Evolutionary conservation across 2,888 invertebrate species (phyloP).

Genomic region (Polydesmus complanatus): DNA sequence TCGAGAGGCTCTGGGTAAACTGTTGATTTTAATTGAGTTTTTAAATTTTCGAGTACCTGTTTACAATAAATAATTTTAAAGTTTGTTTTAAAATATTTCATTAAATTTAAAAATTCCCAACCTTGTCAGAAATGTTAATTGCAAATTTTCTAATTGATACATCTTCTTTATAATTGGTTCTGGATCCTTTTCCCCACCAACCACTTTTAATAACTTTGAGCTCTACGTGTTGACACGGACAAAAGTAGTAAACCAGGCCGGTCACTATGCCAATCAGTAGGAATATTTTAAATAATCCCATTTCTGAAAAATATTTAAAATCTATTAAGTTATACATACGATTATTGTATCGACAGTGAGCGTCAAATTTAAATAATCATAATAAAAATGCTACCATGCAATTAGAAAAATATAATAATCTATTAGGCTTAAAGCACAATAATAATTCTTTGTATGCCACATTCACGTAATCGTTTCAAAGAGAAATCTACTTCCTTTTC

Average conservation of each 20-base stretch:
- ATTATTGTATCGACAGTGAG: no score
- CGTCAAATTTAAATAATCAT: no score
- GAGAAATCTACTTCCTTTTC: no score
- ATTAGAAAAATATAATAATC: no score
- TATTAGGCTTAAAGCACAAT: no score
- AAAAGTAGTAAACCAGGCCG: neutral
- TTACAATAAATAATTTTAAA: neutral
- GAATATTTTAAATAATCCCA: neutral
- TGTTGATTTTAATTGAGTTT: slow-evolving; percentile 30
- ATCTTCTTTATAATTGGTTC: slow-evolving; percentile 8
- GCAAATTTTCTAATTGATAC: slow-evolving; percentile 10
- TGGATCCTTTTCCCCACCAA: slow-evolving; percentile 13
- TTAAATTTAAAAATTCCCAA: neutral
- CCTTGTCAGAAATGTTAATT: slow-evolving; percentile 6
- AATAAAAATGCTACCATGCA: no score
- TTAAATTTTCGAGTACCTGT: slow-evolving; percentile 41
- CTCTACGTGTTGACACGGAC: neutral
- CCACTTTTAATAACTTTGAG: neutral
- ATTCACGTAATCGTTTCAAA: no score
- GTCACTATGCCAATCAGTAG: neutral
- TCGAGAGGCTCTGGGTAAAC: slow-evolving; percentile 29
- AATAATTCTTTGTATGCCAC: no score
- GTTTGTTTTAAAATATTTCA: neutral
- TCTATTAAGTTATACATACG: neutral
- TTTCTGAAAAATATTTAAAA: no score